Evolutionary conservation across 2,888 invertebrate genomes (phyloP).

Genomic region (Andrena praecox): DNA sequence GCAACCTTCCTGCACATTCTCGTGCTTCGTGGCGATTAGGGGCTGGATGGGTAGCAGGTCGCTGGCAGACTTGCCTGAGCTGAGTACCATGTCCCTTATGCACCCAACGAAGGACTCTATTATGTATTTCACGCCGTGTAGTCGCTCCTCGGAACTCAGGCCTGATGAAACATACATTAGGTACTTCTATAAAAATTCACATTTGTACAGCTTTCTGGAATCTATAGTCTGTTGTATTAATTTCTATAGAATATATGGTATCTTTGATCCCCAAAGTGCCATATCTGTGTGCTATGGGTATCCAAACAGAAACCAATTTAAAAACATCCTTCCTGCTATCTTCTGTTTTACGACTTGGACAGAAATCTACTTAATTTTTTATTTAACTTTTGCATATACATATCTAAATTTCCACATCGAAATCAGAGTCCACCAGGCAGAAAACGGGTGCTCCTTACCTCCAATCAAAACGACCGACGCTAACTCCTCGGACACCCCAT

Average conservation of each 20-base stretch:
- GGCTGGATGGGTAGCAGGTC: constrained; percentile 93
- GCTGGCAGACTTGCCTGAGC: constrained; percentile 94
- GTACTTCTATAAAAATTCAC: neutral
- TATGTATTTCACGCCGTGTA: constrained; percentile 96
- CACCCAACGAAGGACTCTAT: constrained; percentile 97
- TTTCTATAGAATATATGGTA: too few species aligned
- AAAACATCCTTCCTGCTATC: too few species aligned
- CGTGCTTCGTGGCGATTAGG: constrained; percentile 94
- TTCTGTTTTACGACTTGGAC: too few species aligned
- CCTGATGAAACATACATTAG: constrained; percentile 65
- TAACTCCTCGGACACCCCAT: constrained; percentile 94
- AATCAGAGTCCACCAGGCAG: neutral
- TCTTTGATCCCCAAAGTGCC: too few species aligned
- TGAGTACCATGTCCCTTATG: constrained; percentile 94
- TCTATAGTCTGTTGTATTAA: neutral
- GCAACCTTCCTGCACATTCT: constrained; percentile 96
- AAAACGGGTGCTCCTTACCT: constrained; percentile 86
- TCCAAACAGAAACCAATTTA: too few species aligned
- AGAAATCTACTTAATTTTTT: too few species aligned
- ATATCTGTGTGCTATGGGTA: too few species aligned
- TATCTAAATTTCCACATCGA: neutral
- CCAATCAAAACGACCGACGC: constrained; percentile 95
- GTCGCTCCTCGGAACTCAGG: constrained; percentile 94
- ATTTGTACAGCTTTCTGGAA: neutral
- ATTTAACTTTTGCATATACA: too few species aligned